phyloP scores from a whole-genome alignment of 2,888 invertebrate genomes.

The Hedychridium roseum region DNA sequence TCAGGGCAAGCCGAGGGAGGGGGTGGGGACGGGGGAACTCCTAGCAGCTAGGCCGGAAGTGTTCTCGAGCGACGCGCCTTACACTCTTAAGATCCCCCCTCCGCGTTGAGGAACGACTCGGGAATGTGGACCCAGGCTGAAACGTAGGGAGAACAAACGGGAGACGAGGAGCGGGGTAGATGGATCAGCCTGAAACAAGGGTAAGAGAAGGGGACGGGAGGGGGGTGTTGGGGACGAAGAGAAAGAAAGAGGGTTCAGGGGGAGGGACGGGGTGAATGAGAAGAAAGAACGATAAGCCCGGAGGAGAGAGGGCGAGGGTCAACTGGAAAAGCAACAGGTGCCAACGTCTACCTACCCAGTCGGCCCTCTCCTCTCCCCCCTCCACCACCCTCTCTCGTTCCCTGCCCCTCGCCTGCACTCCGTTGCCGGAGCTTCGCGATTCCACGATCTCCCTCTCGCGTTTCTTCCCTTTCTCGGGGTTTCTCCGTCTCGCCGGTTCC shows the following conservation, averaged over 20 bases:
- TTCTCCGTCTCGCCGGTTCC: slow-evolving; percentile 13
- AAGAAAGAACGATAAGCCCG: slow-evolving; percentile 8
- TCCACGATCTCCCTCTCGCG: slow-evolving; percentile 26
- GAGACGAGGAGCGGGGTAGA: slow-evolving; percentile 4
- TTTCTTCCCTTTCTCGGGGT: slow-evolving; percentile 17
- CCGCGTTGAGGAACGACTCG: slow-evolving; percentile 1
- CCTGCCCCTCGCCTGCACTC: slow-evolving; percentile 13
- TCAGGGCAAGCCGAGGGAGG: too few relatives aligned
- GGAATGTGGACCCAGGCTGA: too few relatives aligned
- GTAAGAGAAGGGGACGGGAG: slow-evolving; percentile 3
- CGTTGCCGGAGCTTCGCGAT: slow-evolving; percentile 13
- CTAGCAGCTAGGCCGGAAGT: too few relatives aligned
- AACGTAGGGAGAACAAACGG: neutral
- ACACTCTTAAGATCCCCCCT: slow-evolving; percentile 25
- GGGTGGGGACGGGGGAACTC: too few relatives aligned
- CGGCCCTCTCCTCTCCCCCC: slow-evolving; percentile 34
- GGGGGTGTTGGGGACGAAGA: slow-evolving; percentile 15
- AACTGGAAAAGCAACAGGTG: slow-evolving; percentile 61
- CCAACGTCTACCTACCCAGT: slow-evolving; percentile 54
- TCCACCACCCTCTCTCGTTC: slow-evolving; percentile 24
- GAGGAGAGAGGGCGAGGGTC: slow-evolving; percentile 26
- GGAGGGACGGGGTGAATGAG: slow-evolving; percentile 20
- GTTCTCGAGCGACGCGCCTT: slow-evolving; percentile 32
- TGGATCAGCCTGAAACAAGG: too few relatives aligned
- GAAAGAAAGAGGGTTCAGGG: slow-evolving; percentile 4